phyloP scores from a whole-genome alignment of 2,797 vertebrate genomes.

The Smutsia gigantea region DNA sequence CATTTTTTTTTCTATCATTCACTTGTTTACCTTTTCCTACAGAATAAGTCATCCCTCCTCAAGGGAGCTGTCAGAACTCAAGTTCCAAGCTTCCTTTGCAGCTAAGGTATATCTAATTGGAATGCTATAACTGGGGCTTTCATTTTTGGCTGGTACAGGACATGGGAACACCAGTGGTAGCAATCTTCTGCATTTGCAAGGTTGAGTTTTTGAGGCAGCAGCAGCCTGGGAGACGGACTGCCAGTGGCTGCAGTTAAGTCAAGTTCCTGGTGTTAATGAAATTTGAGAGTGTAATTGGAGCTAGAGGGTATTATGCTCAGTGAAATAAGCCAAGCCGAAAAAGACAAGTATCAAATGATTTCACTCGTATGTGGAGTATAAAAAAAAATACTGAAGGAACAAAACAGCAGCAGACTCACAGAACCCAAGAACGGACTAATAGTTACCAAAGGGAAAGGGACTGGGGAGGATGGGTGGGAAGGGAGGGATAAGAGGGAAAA shows the following conservation, averaged over 20 bases:
- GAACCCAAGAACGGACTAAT: too few species aligned
- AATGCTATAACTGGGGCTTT: background rate
- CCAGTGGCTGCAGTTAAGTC: background rate
- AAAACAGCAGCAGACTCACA: too few species aligned
- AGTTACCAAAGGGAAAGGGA: too few species aligned
- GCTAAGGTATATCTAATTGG: background rate
- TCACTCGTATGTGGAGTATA: too few species aligned
- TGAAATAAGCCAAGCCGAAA: too few species aligned
- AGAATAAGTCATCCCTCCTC: background rate
- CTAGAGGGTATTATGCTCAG: too few species aligned
- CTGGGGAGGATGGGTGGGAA: too few species aligned
- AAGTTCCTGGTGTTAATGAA: background rate
- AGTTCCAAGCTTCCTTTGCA: background rate
- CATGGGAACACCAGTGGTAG: background rate
- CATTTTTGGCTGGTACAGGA: background rate
- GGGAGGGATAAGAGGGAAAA: too few species aligned
- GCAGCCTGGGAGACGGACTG: too few species aligned
- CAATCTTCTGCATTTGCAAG: background rate
- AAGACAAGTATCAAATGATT: too few species aligned
- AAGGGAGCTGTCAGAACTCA: background rate
- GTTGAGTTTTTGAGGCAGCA: background rate
- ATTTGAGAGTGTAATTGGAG: background rate
- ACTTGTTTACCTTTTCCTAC: background rate
- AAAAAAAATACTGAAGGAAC: too few species aligned
- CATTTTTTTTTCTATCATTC: background rate